Conservation (phyloP, 2,888 invertebrate genomes). For the Eupithecia dodoneata region DNA sequence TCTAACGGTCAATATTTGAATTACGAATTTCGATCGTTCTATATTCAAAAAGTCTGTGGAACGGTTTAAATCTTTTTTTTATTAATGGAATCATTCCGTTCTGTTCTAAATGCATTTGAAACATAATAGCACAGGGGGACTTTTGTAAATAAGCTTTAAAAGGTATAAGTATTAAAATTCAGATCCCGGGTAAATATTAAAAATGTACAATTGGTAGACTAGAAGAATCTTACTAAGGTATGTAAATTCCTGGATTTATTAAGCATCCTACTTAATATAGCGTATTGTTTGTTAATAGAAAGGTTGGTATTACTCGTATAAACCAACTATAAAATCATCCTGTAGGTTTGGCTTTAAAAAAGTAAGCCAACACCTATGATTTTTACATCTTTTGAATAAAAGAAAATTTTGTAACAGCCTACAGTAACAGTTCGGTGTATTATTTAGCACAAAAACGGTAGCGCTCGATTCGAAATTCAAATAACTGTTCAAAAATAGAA, state of each 20-base stretch:
- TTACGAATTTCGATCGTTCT: constrained; percentile 59
- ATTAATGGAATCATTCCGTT: constrained; percentile 17
- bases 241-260: background rate
- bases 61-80: constrained; percentile 48
- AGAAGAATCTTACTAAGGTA: background rate
- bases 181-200: background rate
- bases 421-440: constrained; percentile 33
- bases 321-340: background rate
- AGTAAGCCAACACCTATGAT: background rate
- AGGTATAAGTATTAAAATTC: background rate
- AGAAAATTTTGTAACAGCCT: background rate
- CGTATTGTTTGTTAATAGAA: background rate
- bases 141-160: background rate
- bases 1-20: constrained; percentile 70
- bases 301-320: background rate
- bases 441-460: constrained; percentile 38
- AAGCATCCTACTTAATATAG: background rate
- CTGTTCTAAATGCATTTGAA: constrained; percentile 27
- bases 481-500: constrained; percentile 42
- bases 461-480: constrained; percentile 36
- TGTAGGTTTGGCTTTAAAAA: background rate
- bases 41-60: constrained; percentile 60
- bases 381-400: constrained; percentile 10
- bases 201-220: background rate
- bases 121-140: constrained; percentile 10